Percentiles rank a stretch among this genome's conserved stretches.
phyloP scores from a whole-genome alignment of 92 coral and sea anemone genomes.

The Parazoanthus swiftii region DNA sequence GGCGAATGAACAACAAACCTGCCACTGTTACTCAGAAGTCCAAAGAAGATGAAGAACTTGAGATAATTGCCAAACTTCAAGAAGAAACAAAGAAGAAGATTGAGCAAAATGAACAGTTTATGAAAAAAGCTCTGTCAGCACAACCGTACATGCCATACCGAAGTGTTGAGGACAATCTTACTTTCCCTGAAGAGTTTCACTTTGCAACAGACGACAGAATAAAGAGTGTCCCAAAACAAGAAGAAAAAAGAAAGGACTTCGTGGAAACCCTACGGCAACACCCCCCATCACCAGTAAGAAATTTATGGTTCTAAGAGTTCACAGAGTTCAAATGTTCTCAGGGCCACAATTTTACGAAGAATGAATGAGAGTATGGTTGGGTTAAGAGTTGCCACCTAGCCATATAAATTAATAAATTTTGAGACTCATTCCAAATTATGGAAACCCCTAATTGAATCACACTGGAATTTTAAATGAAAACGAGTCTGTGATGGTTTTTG shows the following conservation, averaged over 20 bases:
- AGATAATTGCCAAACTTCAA: slow-evolving; percentile 77
- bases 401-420: no score
- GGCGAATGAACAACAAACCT: slow-evolving; percentile 58
- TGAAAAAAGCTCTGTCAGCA: slow-evolving; percentile 89
- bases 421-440: no score
- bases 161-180: slow-evolving; percentile 69
- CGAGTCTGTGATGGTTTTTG: no score
- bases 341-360: no score
- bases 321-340: no score
- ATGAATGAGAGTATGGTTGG: no score
- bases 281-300: slow-evolving; percentile 92
- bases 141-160: slow-evolving; percentile 77
- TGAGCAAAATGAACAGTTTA: slow-evolving; percentile 75
- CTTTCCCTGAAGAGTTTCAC: slow-evolving; percentile 85
- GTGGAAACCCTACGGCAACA: slow-evolving; percentile 82
- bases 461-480: no score
- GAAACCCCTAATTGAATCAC: no score
- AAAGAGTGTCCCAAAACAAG: slow-evolving; percentile 42
- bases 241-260: slow-evolving; percentile 70
- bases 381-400: no score
- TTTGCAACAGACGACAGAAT: slow-evolving; percentile 92
- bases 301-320: neutral
- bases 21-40: slow-evolving; percentile 54
- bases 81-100: slow-evolving; percentile 64
- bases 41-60: slow-evolving; percentile 79